A percentile compares a stretch with the other conserved stretches of the same genome.
These are phyloP conservation scores for Alentia gelatinosa DNA, from an alignment of 2,888 invertebrate genomes.

Conservation along the genomic window DNA sequence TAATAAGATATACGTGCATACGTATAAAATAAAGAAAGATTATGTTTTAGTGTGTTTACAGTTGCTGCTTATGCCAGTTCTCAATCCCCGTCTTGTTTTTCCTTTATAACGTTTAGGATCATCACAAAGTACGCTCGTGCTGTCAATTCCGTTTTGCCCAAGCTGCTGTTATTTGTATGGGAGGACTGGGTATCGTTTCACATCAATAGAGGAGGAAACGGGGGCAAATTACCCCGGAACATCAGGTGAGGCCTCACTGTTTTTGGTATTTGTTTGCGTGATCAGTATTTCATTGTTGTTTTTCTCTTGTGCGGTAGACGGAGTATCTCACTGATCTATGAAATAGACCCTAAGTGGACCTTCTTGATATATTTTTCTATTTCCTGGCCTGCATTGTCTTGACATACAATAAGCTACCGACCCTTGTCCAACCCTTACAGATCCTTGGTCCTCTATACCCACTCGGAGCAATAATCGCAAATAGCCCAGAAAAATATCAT, in stretches of 20 bases:
- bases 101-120: neutral
- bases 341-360: neutral
- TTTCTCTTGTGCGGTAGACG: neutral
- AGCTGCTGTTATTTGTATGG: neutral
- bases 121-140: neutral
- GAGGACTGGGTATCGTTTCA: neutral
- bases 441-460: no score
- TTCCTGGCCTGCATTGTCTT: neutral
- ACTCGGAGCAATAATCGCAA: no score
- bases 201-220: neutral
- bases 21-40: no score
- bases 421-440: no score
- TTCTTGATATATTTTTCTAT: neutral
- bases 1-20: neutral
- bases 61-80: neutral
- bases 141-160: neutral
- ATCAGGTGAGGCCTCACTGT: neutral
- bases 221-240: neutral
- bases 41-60: neutral
- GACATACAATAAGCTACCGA: neutral
- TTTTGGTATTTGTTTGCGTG: neutral
- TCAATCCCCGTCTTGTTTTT: neutral
- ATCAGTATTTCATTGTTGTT: neutral
- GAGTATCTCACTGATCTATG: neutral
- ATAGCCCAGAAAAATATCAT: no score